Conservation (phyloP, 2,113 vertebrate genomes). For the Corydoras maculifer region DNA sequence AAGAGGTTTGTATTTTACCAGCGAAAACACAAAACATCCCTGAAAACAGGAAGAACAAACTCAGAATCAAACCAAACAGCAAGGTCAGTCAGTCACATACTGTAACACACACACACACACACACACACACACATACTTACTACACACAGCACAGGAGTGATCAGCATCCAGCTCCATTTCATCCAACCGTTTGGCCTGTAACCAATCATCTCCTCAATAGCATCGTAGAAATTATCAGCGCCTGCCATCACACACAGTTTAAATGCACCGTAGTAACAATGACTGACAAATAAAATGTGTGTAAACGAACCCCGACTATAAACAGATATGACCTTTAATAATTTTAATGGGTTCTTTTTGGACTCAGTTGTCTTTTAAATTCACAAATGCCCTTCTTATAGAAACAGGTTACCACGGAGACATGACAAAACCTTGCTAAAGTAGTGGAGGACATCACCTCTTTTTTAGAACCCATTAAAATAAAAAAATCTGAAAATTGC, state of each 20-base stretch:
- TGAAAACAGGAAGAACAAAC: slow-evolving; percentile 49
- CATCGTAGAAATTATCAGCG: slow-evolving; percentile 94
- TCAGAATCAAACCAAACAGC: neutral
- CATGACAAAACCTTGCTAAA: too few species aligned
- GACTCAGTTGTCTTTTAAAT: too few species aligned
- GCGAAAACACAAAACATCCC: slow-evolving; percentile 94
- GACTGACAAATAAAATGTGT: too few species aligned
- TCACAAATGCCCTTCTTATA: too few species aligned
- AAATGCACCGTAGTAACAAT: too few species aligned
- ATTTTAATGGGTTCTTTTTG: too few species aligned
- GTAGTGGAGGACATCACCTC: too few species aligned
- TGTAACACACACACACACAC: neutral
- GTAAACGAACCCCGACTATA: too few species aligned
- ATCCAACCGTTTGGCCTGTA: slow-evolving; percentile 97
- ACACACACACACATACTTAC: slow-evolving; percentile 60
- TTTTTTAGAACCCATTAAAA: too few species aligned
- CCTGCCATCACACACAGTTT: slow-evolving; percentile 59
- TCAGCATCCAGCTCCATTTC: slow-evolving; percentile 96
- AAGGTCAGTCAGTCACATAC: neutral
- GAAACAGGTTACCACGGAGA: too few species aligned
- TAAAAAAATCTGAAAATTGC: too few species aligned
- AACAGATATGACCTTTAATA: too few species aligned
- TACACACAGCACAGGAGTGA: slow-evolving; percentile 91
- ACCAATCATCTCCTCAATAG: slow-evolving; percentile 97
- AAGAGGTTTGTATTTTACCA: slow-evolving; percentile 92